These are phyloP conservation scores for Muscina levida DNA, from an alignment of 2,888 invertebrate genomes.

Conservation along the genomic window DNA sequence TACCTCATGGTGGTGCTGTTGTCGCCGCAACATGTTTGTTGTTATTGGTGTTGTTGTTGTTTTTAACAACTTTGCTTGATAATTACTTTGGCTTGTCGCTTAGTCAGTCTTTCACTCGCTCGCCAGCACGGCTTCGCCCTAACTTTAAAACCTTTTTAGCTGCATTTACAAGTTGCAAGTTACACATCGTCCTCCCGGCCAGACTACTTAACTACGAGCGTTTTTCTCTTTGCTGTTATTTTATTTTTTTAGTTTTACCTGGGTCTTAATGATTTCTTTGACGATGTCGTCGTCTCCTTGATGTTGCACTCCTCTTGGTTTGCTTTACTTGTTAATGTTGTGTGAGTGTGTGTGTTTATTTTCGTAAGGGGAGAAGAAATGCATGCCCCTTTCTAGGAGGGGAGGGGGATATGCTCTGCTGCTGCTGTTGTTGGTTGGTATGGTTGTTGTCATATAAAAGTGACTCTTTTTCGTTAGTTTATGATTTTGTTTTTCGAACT, in stretches of 20 bases:
- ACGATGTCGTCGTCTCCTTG: background rate
- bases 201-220: slow-evolving; percentile 13
- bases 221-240: slow-evolving; percentile 10
- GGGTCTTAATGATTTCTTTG: slow-evolving; percentile 51
- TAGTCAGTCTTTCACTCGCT: slow-evolving; percentile 39
- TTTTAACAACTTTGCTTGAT: slow-evolving; percentile 62
- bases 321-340: slow-evolving; percentile 3
- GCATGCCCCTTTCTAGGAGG: background rate
- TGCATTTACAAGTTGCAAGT: background rate
- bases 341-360: slow-evolving; percentile 25
- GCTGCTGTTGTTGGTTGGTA: background rate
- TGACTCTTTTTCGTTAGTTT: slow-evolving; percentile 54
- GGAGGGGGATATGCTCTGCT: background rate
- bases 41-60: slow-evolving; percentile 68
- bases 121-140: slow-evolving; percentile 40
- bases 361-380: slow-evolving; percentile 25
- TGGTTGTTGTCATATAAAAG: slow-evolving; percentile 56
- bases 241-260: slow-evolving; percentile 49
- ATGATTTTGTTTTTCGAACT: slow-evolving; percentile 32
- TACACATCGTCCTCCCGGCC: slow-evolving; percentile 5
- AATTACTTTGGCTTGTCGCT: slow-evolving; percentile 60
- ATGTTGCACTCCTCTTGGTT: background rate
- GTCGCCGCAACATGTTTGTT: slow-evolving; percentile 54
- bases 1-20: slow-evolving; percentile 72
- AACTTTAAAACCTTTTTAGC: slow-evolving; percentile 31